A percentile compares a stretch with the other conserved stretches of the same genome.
Conservation (phyloP, 1,140 invertebrate genomes). For the Ceratosolen solmsi region DNA sequence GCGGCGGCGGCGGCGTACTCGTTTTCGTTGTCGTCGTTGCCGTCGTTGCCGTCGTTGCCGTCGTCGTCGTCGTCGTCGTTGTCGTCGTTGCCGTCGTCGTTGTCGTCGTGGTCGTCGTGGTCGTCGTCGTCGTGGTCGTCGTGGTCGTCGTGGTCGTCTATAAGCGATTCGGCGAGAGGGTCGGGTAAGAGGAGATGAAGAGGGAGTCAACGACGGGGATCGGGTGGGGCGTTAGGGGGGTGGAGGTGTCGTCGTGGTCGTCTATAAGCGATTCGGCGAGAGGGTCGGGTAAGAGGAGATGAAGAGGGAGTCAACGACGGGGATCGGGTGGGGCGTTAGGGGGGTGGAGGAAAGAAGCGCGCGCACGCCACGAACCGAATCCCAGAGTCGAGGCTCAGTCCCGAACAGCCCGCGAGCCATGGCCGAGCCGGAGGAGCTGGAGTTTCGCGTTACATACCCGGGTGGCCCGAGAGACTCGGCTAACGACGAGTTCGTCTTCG, state of each 20-base stretch:
- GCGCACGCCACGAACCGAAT: no score
- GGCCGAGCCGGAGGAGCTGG: background rate
- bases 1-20: background rate
- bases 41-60: background rate
- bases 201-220: no score
- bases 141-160: no score
- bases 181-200: background rate
- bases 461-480: background rate
- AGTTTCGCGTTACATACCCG: slow-evolving; percentile 29
- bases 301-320: no score
- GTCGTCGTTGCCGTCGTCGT: no score
- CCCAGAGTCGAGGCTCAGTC: background rate
- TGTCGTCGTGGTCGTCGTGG: no score
- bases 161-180: background rate
- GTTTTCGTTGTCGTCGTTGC: background rate
- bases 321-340: no score
- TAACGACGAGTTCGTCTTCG: slow-evolving; percentile 43
- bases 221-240: no score
- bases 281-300: background rate
- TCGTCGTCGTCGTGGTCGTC: no score
- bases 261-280: background rate
- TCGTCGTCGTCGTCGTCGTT: no score
- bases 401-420: background rate
- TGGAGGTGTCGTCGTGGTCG: no score
- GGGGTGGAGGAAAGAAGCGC: background rate